Evolutionary conservation across 2,888 invertebrate species (phyloP).

Genomic region (Mythimna loreyi): DNA sequence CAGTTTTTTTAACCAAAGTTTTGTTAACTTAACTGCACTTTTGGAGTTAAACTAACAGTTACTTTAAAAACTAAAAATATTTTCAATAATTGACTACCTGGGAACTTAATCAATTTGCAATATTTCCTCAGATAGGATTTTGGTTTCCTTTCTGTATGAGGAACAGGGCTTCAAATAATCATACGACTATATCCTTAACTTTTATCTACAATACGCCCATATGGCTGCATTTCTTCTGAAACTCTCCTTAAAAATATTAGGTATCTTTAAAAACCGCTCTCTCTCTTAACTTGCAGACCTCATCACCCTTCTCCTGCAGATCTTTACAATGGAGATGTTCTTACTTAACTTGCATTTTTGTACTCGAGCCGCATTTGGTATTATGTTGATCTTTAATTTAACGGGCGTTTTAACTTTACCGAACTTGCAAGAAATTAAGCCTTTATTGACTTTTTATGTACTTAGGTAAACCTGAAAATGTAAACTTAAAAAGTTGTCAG

Average conservation of each 20-base stretch:
- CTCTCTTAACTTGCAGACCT: slow-evolving; percentile 2
- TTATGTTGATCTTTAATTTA: slow-evolving; percentile 46
- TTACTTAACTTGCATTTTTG: slow-evolving; percentile 67
- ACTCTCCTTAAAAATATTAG: neutral
- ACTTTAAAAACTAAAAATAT: too few relatives aligned
- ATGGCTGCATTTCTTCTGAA: too few relatives aligned
- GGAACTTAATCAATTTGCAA: too few relatives aligned
- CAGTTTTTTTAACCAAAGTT: too few relatives aligned
- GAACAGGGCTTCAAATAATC: too few relatives aligned
- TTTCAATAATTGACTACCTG: too few relatives aligned
- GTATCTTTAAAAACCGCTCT: neutral
- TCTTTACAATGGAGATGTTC: slow-evolving; percentile 58
- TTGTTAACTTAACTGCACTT: too few relatives aligned
- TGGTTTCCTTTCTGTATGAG: too few relatives aligned
- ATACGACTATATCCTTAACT: too few relatives aligned
- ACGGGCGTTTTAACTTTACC: slow-evolving; percentile 11
- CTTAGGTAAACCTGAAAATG: neutral
- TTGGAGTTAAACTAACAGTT: too few relatives aligned
- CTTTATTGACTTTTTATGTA: slow-evolving; percentile 13
- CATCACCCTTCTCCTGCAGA: slow-evolving; percentile 51
- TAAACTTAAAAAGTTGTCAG: neutral
- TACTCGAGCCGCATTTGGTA: slow-evolving; percentile 41
- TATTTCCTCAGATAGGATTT: too few relatives aligned
- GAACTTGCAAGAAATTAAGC: slow-evolving; percentile 1
- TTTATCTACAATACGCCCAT: too few relatives aligned